Evolutionary conservation across 2,113 vertebrate species (phyloP), one percentile per base, ranked within the genome.

Genomic region (Prunella fulvescens): DNA sequence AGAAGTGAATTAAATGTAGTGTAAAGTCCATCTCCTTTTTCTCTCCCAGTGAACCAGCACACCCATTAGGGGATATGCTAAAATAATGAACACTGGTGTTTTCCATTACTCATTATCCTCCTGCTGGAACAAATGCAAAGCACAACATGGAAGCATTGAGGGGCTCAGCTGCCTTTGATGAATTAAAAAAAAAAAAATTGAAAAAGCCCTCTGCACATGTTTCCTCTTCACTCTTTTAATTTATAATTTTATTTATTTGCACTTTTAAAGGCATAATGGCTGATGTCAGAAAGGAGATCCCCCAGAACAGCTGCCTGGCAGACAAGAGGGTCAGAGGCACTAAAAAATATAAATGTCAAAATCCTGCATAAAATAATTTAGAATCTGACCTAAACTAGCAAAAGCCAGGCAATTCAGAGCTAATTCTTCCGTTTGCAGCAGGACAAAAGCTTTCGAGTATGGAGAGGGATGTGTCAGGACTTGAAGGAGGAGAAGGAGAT

Each of bases 101-200:
- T 94, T 78, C 70, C 58, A 70, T 83, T 92, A 74, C 60, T 78
- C n/a, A 24, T 78, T 71, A 40, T 70, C 53, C 35, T 91, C 24
- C 64, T 83, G 33, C 60, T 72, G 61, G 80, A 94, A 86, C 47
- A 83, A 91, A 79, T 51, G 81, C 82, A 94, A 54, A 91, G 28
- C 79, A 86, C 82, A 87, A 80, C 47, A 83, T 9, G 5, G 85
- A 88, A 88, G 76, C 86, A 86, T 64, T 71, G 85, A 97, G 66
- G 67, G 66, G 89, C 70, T 86, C 80, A 88, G 85, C 44, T 74
- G 67, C 74, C 81, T 95, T 93, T 96, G 91, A 95, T 90, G 70
- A 89, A 74, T 60, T 50, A 5, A 45, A 45, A 50, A 12, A 50
- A 44, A 45, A 62, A 9, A 19, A 2, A 7, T 29, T 48, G 1